These are phyloP conservation scores for Aphelenchoides bicaudatus DNA, from an alignment of 2,888 invertebrate genomes.

Conservation along the genomic window DNA sequence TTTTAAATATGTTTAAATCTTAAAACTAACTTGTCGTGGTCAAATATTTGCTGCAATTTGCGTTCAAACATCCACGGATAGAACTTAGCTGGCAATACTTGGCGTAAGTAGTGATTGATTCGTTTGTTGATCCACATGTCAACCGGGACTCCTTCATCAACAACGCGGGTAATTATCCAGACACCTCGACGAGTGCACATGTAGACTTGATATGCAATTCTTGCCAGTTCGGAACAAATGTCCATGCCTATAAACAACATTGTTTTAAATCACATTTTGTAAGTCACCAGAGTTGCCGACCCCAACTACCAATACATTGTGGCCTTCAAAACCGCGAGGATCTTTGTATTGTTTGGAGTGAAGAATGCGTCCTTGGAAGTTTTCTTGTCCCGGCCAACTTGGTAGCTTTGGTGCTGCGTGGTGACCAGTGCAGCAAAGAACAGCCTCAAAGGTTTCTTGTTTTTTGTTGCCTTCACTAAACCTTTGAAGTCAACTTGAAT, in stretches of 20 bases:
- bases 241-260: constrained; percentile 61
- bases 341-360: constrained; percentile 22
- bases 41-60: constrained; percentile 25
- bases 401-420: constrained; percentile 19
- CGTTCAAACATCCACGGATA: constrained; percentile 17
- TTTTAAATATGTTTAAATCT: too few relatives aligned
- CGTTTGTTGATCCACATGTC: constrained; percentile 28
- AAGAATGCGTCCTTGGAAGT: constrained; percentile 18
- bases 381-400: constrained; percentile 20
- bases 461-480: constrained; percentile 13
- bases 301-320: constrained; percentile 62
- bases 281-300: constrained; percentile 61
- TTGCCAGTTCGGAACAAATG: constrained; percentile 53
- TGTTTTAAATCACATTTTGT: too few relatives aligned
- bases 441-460: constrained; percentile 18
- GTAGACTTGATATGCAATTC: constrained; percentile 58
- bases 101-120: constrained; percentile 22
- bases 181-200: constrained; percentile 63
- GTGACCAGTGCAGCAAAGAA: constrained; percentile 14
- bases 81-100: constrained; percentile 19
- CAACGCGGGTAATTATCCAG: constrained; percentile 63
- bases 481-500: neutral
- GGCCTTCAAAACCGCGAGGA: constrained; percentile 57
- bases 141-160: constrained; percentile 51
- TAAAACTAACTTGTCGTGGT: constrained; percentile 62